Conservation (phyloP, 2,797 vertebrate genomes). For the Erethizon dorsatum region DNA sequence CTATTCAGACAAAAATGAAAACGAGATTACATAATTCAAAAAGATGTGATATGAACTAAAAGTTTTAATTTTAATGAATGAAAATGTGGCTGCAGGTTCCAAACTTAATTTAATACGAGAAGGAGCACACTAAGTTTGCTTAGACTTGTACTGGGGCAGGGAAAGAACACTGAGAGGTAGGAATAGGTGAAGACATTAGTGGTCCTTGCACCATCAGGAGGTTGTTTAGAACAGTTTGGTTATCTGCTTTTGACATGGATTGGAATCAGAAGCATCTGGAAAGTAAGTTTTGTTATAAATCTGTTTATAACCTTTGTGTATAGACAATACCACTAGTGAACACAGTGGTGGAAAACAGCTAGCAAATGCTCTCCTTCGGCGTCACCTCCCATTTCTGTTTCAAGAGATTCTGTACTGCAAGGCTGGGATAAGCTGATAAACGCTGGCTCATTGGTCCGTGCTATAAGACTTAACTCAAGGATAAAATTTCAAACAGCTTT, state of each 20-base stretch:
- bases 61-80: not conserved
- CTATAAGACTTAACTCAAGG: not conserved
- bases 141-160: not conserved
- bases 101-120: constrained; percentile 20
- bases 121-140: not conserved
- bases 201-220: not conserved
- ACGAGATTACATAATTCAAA: not conserved
- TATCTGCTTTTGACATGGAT: not conserved
- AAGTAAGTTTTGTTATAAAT: not conserved
- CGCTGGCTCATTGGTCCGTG: not conserved
- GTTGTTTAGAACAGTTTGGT: not conserved
- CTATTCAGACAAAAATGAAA: constrained; percentile 8
- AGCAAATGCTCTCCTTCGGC: not conserved
- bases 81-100: not conserved
- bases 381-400: not conserved
- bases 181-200: not conserved
- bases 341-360: not conserved
- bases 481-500: constrained; percentile 23
- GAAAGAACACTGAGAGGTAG: not conserved
- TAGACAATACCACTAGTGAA: not conserved
- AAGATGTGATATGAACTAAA: not conserved
- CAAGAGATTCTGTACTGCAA: not conserved
- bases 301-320: not conserved
- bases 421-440: not conserved
- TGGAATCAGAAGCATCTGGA: not conserved